Percentiles rank a stretch among this genome's conserved stretches.
These are phyloP conservation scores for Bergia puertoricense DNA, from an alignment of 92 coral and sea anemone species.

Conservation along the genomic window DNA sequence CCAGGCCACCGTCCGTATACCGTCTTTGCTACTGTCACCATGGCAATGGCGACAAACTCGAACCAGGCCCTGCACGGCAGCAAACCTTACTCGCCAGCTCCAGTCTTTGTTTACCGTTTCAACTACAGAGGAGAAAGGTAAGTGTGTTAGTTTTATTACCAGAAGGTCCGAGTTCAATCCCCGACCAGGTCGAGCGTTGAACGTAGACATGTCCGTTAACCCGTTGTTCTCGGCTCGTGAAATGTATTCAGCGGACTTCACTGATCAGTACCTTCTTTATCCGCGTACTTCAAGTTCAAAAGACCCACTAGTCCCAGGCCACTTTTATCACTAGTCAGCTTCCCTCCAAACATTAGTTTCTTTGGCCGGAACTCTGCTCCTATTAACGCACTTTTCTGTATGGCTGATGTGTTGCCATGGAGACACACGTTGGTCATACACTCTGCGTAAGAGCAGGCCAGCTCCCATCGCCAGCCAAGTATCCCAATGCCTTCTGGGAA, in stretches of 20 bases:
- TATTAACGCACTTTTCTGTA: conserved; percentile 86
- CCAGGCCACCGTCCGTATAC: conserved; percentile 90
- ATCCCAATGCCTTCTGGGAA: conserved; percentile 63
- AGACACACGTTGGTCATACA: conserved; percentile 88
- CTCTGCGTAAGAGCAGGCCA: conserved; percentile 85
- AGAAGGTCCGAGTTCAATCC: no score
- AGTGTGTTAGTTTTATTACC: not conserved
- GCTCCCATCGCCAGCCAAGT: conserved; percentile 96
- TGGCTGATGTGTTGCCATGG: conserved; percentile 82
- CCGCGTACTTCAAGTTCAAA: conserved; percentile 68
- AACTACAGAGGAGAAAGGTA: conserved; percentile 4
- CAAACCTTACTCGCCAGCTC: conserved; percentile 95
- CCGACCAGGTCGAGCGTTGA: no score
- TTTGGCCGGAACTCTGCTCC: conserved; percentile 79
- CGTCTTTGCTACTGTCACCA: conserved; percentile 83
- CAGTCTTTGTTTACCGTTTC: conserved; percentile 56
- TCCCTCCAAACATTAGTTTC: conserved; percentile 56
- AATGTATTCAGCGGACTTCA: no score
- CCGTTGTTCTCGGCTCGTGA: no score
- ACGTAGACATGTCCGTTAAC: no score
- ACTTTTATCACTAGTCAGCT: conserved; percentile 41
- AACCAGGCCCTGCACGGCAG: conserved; percentile 97
- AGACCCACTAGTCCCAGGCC: conserved; percentile 80
- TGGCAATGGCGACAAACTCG: conserved; percentile 86
- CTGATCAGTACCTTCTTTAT: conserved; percentile 56